Evolutionary conservation across 2,797 vertebrate species (phyloP).

Genomic region (Sylvilagus floridanus): DNA sequence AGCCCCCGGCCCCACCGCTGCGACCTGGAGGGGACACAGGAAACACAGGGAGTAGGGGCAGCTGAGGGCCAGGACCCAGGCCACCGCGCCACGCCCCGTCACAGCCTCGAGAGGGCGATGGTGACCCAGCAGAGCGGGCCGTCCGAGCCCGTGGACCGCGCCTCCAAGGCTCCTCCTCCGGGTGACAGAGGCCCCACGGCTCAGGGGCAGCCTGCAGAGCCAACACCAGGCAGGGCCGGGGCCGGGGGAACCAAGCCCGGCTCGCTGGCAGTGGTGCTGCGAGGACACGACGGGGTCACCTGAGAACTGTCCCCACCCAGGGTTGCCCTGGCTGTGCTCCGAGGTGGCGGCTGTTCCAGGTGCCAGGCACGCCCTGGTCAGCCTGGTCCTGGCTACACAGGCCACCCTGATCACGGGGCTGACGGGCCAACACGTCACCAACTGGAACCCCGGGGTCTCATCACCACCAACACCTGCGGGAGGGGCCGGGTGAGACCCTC

Average conservation of each 20-base stretch:
- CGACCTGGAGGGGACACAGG: not conserved
- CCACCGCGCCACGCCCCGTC: no score
- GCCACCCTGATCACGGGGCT: not conserved
- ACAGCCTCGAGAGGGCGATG: not conserved
- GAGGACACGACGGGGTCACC: not conserved
- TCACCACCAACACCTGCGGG: not conserved
- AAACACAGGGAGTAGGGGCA: not conserved
- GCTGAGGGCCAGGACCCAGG: no score
- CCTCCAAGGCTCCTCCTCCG: not conserved
- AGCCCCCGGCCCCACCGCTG: not conserved
- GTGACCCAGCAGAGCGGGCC: not conserved
- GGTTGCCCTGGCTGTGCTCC: not conserved
- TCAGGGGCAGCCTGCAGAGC: no score
- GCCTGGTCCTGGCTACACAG: not conserved
- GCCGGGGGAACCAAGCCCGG: not conserved
- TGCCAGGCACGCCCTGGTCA: fast-evolving
- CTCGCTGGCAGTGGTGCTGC: not conserved
- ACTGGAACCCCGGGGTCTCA: not conserved
- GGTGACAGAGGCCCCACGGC: no score
- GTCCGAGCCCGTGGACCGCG: not conserved
- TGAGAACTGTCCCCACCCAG: not conserved
- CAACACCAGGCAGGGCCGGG: not conserved
- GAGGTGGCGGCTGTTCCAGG: not conserved
- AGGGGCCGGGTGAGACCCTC: not conserved
- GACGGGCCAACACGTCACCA: not conserved